Percentiles rank a stretch among this genome's conserved stretches.
Conservation (phyloP, 2,113 vertebrate genomes). For the Cavia porcellus region DNA sequence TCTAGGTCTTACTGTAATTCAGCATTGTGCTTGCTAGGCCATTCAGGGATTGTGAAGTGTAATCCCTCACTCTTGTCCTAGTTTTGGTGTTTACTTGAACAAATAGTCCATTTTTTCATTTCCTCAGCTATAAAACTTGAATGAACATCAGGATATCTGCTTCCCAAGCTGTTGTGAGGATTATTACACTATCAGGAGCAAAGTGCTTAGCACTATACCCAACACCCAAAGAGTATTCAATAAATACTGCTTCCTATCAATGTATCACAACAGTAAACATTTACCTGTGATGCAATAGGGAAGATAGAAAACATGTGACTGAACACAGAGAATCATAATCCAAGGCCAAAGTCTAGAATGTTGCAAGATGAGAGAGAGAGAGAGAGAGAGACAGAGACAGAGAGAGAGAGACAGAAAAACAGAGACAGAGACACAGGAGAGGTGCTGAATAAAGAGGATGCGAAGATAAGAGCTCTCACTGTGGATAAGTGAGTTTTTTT, state of each 20-base stretch:
- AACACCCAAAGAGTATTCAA: neutral
- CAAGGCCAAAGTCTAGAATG: neutral
- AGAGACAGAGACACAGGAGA: neutral
- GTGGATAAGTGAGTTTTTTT: neutral
- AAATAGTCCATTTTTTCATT: slow-evolving; percentile 27
- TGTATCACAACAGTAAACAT: neutral
- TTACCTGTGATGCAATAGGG: neutral
- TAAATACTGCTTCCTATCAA: neutral
- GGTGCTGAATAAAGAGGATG: neutral
- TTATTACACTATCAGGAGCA: too few species aligned
- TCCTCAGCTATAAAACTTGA: neutral
- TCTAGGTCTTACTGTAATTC: neutral
- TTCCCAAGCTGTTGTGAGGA: neutral
- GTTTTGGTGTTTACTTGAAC: slow-evolving; percentile 37
- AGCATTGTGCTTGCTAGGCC: neutral
- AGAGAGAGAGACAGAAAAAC: too few species aligned
- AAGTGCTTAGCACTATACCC: neutral
- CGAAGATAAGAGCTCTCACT: neutral
- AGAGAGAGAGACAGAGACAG: neutral
- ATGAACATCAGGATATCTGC: neutral
- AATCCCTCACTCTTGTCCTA: neutral
- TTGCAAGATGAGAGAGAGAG: neutral
- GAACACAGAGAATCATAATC: neutral
- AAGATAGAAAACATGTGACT: neutral
- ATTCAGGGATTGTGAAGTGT: neutral